phyloP scores from a whole-genome alignment of 1,140 invertebrate genomes.

The Drosophila tropicalis region DNA sequence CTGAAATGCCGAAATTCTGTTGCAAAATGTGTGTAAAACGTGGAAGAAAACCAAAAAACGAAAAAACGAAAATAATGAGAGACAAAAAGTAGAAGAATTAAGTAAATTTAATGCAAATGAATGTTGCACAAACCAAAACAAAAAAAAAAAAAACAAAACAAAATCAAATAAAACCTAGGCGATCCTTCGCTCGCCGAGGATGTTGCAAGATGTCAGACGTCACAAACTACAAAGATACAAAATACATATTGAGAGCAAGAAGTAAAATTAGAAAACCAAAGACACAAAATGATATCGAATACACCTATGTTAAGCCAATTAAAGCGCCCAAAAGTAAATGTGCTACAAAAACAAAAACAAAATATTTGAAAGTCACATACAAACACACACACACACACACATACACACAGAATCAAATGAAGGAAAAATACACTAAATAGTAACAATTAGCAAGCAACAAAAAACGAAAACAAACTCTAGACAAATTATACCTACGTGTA shows the following conservation, averaged over 20 bases:
- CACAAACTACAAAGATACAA: constrained; percentile 1
- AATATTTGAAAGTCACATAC: constrained; percentile 21
- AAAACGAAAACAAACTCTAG: constrained; percentile 50
- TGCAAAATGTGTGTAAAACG: constrained; percentile 43
- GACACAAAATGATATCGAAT: constrained; percentile 35
- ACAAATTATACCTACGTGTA: constrained; percentile 58
- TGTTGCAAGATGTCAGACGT: constrained; percentile 3
- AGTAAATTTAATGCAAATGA: not conserved
- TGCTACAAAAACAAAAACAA: constrained; percentile 33
- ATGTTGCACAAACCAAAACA: no score
- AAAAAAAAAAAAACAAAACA: constrained; percentile 8
- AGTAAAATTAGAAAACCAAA: constrained; percentile 17
- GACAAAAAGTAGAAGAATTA: not conserved
- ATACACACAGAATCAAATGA: constrained; percentile 20
- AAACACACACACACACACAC: constrained; percentile 17
- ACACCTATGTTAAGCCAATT: constrained; percentile 61
- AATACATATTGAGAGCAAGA: constrained; percentile 20
- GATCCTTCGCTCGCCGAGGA: not conserved
- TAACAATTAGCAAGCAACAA: constrained; percentile 50
- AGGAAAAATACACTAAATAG: constrained; percentile 36
- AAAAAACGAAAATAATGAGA: constrained; percentile 37
- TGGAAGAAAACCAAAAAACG: constrained; percentile 45
- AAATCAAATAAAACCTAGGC: not conserved
- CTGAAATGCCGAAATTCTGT: constrained; percentile 51
- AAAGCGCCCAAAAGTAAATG: constrained; percentile 48